Evolutionary conservation across 2,113 vertebrate genomes (phyloP).

Genomic region (Thalassarche chlororhynchos): DNA sequence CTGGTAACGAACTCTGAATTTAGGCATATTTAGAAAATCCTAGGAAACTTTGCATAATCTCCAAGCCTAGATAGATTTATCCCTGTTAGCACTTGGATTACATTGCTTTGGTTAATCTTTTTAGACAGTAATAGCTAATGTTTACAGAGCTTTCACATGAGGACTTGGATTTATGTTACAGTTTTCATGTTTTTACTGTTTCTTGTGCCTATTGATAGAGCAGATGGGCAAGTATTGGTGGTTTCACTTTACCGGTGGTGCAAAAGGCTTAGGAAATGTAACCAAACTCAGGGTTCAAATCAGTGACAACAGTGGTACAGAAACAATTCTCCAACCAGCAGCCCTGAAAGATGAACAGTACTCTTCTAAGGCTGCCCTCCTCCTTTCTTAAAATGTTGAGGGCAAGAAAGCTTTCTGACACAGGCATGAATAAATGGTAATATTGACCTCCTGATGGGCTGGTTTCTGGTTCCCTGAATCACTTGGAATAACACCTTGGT

Average conservation of each 20-base stretch:
- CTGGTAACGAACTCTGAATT: not conserved
- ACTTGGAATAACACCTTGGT: not conserved
- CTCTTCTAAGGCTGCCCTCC: not conserved
- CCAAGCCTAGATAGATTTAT: not conserved
- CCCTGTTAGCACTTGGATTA: not conserved
- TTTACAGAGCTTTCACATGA: not conserved
- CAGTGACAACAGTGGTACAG: fast-evolving
- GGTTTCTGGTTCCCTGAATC: not conserved
- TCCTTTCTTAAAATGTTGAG: not conserved
- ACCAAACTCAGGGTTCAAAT: not conserved
- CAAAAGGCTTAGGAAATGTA: not conserved
- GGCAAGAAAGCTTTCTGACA: not conserved
- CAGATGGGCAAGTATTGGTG: not conserved
- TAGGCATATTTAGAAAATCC: not conserved
- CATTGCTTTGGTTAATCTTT: slow-evolving; percentile 3
- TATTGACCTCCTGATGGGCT: not conserved
- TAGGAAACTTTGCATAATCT: not conserved
- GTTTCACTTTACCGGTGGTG: not conserved
- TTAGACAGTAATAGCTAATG: not conserved
- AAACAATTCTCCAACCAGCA: not conserved
- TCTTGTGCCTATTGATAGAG: not conserved
- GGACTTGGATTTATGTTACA: not conserved
- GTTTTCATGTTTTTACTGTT: not conserved
- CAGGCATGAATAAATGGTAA: not conserved
- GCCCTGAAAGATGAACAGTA: not conserved